Conservation (phyloP, 2,113 vertebrate genomes). For the Micromys minutus region DNA sequence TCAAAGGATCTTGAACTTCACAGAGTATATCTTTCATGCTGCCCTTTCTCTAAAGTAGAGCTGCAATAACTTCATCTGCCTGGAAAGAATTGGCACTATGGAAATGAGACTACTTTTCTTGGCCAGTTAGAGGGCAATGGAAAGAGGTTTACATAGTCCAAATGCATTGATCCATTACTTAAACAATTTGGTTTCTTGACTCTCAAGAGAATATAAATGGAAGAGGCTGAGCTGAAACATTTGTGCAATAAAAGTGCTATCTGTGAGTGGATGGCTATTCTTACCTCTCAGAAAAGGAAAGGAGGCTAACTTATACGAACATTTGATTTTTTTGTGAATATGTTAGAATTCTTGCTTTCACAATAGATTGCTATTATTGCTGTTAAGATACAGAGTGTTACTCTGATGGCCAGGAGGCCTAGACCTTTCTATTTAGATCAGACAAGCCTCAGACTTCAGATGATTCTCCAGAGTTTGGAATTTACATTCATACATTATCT, state of each 20-base stretch:
- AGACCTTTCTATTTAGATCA: not conserved
- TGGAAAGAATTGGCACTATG: constrained; percentile 46
- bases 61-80: constrained; percentile 4
- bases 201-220: constrained; percentile 46
- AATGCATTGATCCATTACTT: constrained; percentile 34
- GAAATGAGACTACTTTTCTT: constrained; percentile 37
- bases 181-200: constrained; percentile 52
- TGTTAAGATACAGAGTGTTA: not conserved
- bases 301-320: not conserved
- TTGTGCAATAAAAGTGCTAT: not conserved
- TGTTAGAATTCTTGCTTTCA: not conserved
- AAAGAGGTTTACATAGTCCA: constrained; percentile 46
- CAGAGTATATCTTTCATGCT: not conserved
- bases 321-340: not conserved
- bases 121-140: not conserved
- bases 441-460: not conserved
- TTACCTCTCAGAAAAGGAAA: constrained; percentile 16
- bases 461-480: not conserved
- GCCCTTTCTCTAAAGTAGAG: constrained; percentile 43
- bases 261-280: not conserved
- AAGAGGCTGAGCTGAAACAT: not conserved
- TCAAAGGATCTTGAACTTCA: not conserved
- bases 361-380: not conserved
- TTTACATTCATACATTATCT: not conserved
- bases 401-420: not conserved